Base-by-base conservation (phyloP, 1,140 invertebrate species). In the Drosophila mayri region DNA sequence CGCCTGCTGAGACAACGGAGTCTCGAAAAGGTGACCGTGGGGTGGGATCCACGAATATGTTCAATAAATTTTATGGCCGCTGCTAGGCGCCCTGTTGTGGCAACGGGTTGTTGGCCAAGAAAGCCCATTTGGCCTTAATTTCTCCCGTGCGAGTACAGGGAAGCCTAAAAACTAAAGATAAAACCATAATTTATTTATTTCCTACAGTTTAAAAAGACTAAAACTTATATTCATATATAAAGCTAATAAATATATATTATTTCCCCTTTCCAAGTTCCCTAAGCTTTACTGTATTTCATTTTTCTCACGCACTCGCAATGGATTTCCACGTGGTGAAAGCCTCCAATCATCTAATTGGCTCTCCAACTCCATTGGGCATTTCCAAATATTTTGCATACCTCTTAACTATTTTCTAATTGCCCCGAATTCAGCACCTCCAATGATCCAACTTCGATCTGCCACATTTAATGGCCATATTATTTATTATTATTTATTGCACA, bases 61-160 rank as follows among this genome's bases (percentile, higher is more conserved):
- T 90, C 85, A 70, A 90, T 90, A 90, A 88, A 67, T 4, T 71
- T 59, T 54, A 66, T 52, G 62, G 68, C 72, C 50, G 77, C 77
- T 79, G 77, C 77, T 79, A 79, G 86, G 85, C 81, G 61, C 85
- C 85, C 81, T 90, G 85, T 81, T 81, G 78, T 90, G 86, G 71
- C 85, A 90, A 90, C 85, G 59, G 44, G 54, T 25, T 40, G 49
- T 58, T 22, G 62, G 60, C 44, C 78, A 68, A 54, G 20, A 30
- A 22, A 25, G 52, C 35, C 47, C 59, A 22, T 44, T 10, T 16
- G 32, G 44, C 71, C 37, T 11, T 52, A 58, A 44, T 66, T 49
- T 38, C 40, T 64, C 30, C 16, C 14, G 16, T 49, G 6, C 11
- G 9, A 72, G 20, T 32, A 64, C 66, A 54, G 66, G 30, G n/a